A percentile compares a stretch with the other conserved stretches of the same genome.
Evolutionary conservation across 2,113 vertebrate genomes (phyloP).

Genomic region (Alethe diademata): DNA sequence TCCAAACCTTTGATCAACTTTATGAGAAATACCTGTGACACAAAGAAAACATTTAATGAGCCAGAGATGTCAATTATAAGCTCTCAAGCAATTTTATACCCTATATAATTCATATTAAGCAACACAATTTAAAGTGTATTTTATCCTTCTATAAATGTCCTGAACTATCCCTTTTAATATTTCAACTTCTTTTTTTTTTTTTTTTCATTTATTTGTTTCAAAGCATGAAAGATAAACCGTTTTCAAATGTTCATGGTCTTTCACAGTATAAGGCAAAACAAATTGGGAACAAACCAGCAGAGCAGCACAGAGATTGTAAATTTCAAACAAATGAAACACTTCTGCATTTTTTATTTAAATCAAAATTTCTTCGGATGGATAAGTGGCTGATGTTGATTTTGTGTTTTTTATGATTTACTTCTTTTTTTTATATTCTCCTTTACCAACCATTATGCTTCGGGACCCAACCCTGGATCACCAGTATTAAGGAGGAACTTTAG

Average conservation of each 20-base stretch:
- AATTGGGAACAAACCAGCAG: background rate
- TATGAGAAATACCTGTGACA: constrained; percentile 56
- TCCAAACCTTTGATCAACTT: constrained; percentile 49
- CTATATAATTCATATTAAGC: background rate
- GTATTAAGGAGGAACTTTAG: background rate
- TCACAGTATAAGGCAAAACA: background rate
- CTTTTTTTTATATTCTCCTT: background rate
- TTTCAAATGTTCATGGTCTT: background rate
- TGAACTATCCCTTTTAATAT: background rate
- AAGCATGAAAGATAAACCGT: background rate
- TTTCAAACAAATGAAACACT: constrained; percentile 4
- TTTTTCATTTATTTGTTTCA: background rate
- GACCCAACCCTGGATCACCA: background rate
- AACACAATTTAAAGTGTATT: background rate
- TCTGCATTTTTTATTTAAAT: background rate
- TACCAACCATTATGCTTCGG: background rate
- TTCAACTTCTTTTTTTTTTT: background rate
- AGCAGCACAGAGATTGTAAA: background rate
- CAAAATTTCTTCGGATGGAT: background rate
- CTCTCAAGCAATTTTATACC: constrained; percentile 15
- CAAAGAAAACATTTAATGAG: constrained; percentile 44
- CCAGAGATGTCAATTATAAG: constrained; percentile 33
- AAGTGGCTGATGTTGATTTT: background rate
- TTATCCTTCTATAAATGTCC: constrained; percentile 1
- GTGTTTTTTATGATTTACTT: background rate